Evolutionary conservation across 2,797 vertebrate species (phyloP).

Genomic region (Ficedula albicollis): DNA sequence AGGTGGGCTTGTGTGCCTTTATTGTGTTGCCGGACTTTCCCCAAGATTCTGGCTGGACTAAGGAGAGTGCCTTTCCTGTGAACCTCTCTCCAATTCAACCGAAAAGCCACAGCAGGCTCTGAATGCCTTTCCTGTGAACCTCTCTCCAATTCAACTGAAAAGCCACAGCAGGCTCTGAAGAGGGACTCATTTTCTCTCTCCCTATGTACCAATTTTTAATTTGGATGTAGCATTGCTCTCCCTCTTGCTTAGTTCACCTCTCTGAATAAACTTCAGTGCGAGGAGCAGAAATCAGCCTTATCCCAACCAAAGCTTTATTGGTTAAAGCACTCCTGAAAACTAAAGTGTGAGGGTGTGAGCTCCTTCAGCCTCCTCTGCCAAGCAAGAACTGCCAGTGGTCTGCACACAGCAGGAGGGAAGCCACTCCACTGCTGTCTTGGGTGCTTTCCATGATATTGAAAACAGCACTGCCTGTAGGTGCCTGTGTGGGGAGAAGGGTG

Average conservation of each 20-base stretch:
- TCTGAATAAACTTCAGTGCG: not conserved
- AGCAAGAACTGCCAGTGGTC: fast-evolving
- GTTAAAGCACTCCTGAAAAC: not conserved
- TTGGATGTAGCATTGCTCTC: not conserved
- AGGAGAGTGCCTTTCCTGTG: not conserved
- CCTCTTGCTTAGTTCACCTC: not conserved
- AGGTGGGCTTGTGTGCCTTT: not conserved
- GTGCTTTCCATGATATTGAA: not conserved
- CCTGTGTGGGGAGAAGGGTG: not conserved
- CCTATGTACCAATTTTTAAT: not conserved
- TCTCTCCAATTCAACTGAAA: not conserved
- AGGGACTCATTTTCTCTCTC: not conserved
- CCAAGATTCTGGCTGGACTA: not conserved
- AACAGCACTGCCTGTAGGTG: not conserved
- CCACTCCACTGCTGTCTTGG: fast-evolving
- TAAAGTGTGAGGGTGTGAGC: not conserved
- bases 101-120: not conserved
- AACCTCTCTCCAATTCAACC: not conserved
- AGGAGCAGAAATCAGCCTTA: not conserved
- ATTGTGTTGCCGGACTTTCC: not conserved
- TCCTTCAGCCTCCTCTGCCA: not conserved
- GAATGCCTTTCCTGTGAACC: not conserved
- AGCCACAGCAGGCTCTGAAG: not conserved
- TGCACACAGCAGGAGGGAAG: not conserved
- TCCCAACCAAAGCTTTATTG: not conserved